These are phyloP conservation scores for Drosophila parvula DNA, from an alignment of 1,140 invertebrate species.

Conservation along the genomic window DNA sequence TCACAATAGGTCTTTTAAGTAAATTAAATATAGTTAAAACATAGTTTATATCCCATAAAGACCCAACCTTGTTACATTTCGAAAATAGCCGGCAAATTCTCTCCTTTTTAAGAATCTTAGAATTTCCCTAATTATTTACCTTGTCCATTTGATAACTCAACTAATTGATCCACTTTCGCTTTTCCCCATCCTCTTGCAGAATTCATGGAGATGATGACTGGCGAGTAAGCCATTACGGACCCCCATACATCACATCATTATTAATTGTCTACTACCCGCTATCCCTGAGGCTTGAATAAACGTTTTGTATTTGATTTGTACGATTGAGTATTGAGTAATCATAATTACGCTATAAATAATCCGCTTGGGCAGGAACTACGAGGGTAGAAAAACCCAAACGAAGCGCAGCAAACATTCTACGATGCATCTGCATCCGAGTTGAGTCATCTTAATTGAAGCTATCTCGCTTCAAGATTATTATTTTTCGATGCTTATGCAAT, in stretches of 20 bases:
- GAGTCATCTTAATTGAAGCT: slow-evolving; percentile 44
- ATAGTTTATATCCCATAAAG: too few species aligned
- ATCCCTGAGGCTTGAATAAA: slow-evolving; percentile 49
- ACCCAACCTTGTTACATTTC: too few species aligned
- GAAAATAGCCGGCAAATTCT: background rate
- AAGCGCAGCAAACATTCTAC: slow-evolving; percentile 33
- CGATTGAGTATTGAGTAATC: slow-evolving; percentile 50
- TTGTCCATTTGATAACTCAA: background rate
- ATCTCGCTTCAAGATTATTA: slow-evolving; percentile 34
- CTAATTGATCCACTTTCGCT: slow-evolving; percentile 32
- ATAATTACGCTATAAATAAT: slow-evolving; percentile 57
- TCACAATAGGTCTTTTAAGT: background rate
- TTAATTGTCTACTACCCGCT: slow-evolving; percentile 33
- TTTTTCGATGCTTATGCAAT: slow-evolving; percentile 48
- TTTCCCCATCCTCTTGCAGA: slow-evolving; percentile 88
- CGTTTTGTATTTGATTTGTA: slow-evolving; percentile 52
- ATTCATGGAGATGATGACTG: slow-evolving; percentile 98
- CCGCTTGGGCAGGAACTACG: slow-evolving; percentile 35
- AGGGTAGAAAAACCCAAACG: slow-evolving; percentile 41
- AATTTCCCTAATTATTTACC: background rate
- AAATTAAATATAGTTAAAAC: background rate
- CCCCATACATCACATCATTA: slow-evolving; percentile 13
- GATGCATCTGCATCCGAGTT: slow-evolving; percentile 47
- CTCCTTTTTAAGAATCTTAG: background rate
- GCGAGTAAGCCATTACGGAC: slow-evolving; percentile 88